Base-by-base conservation (phyloP, 2,888 invertebrate genomes). In the Campopleginae sp. region DNA sequence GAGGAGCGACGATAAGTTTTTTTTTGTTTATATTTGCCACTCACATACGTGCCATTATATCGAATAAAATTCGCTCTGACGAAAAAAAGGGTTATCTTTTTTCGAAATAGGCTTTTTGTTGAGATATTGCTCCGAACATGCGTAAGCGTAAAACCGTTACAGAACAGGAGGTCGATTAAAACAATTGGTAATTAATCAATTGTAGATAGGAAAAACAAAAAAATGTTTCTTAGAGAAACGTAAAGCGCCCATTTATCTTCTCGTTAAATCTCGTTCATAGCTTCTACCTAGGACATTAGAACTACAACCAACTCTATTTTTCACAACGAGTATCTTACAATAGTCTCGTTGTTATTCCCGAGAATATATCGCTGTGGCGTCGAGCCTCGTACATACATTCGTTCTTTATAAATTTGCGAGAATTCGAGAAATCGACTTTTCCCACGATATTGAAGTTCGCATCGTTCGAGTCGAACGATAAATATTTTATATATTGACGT, bases 301-400 rank as follows among this genome's bases (percentile, higher is more conserved):
- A 33, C 66, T 86, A 81, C 58, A 42, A 51, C 74, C 51, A 48
- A 63, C 71, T 44, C 42, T 75, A 77, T 54, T 78, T 54, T 78
- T 85, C 87, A 88, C 85, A 89, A 89, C 88, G 87, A 90, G 88
- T 85, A 84, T 86, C 89, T 88, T 51, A 70, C 17, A 33, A 72
- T 65, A 74, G 44, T 72, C 33, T 71, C 63, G 31, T 72, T 71
- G 27, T 71, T 72, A 81, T 68, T 80, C 72, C 75, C 63, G 61
- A 76, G 76, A 86, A 51, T 68, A 0, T 70, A 87, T 78, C 65
- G 77, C 70, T 78, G 80, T 85, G 86, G 88, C 80, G 90, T 90
- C 89, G 89, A 91, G 89, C 88, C 82, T 87, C 75, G 83, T 87
- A 88, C 87, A 88, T 87, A 87, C 83, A 63, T 81, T 74, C 70